These are phyloP conservation scores for Atherinomorus stipes DNA, from an alignment of 2,113 vertebrate genomes.

Conservation along the genomic window DNA sequence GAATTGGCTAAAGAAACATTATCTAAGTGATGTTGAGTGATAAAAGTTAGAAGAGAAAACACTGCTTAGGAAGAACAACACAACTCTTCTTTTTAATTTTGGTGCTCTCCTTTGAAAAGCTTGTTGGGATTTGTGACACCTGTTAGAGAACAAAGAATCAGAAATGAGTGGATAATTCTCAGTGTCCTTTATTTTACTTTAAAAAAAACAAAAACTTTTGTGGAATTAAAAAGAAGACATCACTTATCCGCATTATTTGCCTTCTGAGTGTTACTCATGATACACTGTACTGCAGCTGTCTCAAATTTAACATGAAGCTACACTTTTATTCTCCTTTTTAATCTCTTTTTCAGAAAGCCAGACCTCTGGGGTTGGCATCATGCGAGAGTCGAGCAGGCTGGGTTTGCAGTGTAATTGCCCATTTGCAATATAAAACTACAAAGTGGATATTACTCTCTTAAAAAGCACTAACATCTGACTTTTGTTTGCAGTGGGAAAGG, in stretches of 20 bases:
- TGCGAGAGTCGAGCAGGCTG: constrained; percentile 38
- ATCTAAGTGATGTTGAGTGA: constrained; percentile 43
- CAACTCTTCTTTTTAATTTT: constrained; percentile 31
- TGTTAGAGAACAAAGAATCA: constrained; percentile 23
- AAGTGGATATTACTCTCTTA: constrained; percentile 25
- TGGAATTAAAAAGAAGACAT: not conserved
- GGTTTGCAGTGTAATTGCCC: constrained; percentile 32
- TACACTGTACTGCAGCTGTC: constrained; percentile 2
- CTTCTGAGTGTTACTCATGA: not conserved
- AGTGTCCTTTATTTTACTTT: not conserved
- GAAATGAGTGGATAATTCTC: constrained; percentile 1
- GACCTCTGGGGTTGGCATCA: constrained; percentile 42
- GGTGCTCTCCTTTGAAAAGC: constrained; percentile 21
- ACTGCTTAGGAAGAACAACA: constrained; percentile 30
- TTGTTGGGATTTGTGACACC: constrained; percentile 32
- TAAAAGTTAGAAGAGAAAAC: constrained; percentile 52
- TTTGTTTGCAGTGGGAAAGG: too few species aligned
- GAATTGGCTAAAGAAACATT: constrained; percentile 54
- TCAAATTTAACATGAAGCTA: not conserved
- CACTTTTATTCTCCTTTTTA: constrained; percentile 13
- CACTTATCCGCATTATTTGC: not conserved
- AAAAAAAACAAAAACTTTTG: not conserved
- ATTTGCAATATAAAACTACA: constrained; percentile 18
- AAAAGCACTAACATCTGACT: not conserved
- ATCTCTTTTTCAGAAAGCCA: constrained; percentile 27